Evolutionary conservation across 2,113 vertebrate genomes (phyloP), one percentile per base, ranked within the genome.

Genomic region (Rhadina sibilatrix): DNA sequence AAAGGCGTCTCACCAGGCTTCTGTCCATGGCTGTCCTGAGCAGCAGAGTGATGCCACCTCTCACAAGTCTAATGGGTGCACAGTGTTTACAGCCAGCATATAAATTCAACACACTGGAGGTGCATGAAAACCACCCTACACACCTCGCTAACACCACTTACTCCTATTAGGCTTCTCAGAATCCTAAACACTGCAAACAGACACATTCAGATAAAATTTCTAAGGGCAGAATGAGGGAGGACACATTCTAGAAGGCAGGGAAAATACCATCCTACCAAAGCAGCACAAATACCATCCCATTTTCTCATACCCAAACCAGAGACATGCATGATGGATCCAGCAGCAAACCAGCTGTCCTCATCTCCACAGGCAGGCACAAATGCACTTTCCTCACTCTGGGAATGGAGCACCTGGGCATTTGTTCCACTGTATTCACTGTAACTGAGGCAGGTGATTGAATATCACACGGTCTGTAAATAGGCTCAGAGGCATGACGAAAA

Each of bases 391-490:
- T 68, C 31, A 15, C 37, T 81, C 72, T 87, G 49, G 80, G 64
- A 78, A 70, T 8, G 30, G 53, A 92, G 24, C 27, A 64, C 56
- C 47, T 75, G 83, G 80, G 31, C 20, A n/a, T 94, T 81, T 81
- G 64, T 95, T 81, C 42, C 80, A 90, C 44, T 54, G 52, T 25
- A 38, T 44, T 89, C 61, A n/a, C 25, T 61, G 63, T 40, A 80
- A 63, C 40, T 77, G 52, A 68, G 69, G 69, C 61, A 92, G 69
- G 69, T 84, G 83, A 78, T 56, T 31, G 61, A 92, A 56, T 66
- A 84, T 56, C 60, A 47, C 0, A 0, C 2, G 2, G 59, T 42
- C 74, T 79, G 54, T 94, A 91, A 95, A 92, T 70, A 94, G 64
- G 31, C 71, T 83, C 70, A 89, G 83, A 94, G 52, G 56, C 61